Base-by-base conservation (phyloP, 2,797 vertebrate genomes). In the Hyperoplus immaculatus region DNA sequence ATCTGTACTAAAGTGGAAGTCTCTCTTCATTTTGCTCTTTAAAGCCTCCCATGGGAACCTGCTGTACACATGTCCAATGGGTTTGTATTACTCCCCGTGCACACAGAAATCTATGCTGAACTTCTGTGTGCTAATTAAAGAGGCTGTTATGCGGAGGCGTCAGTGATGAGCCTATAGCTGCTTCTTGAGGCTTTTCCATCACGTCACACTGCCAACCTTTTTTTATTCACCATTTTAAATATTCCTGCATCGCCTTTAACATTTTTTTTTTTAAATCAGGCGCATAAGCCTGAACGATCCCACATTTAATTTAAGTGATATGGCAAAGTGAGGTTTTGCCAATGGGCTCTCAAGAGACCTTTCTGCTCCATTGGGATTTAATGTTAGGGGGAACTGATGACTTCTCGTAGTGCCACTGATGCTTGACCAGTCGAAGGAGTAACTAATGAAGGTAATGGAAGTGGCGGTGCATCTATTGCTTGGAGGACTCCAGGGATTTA, bases 331-430 rank as follows among this genome's bases (percentile, higher is more conserved):
- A 80, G 39, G 51, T 55, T 66, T 73, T 54, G 79, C 71, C 15
- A 5, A 47, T 39, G 74, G 70, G 9, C 74, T 79, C 61, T 50
- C 50, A 64, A 68, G 41, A 82, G 72, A 80, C 50, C 54, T 66
- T 69, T 72, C 5, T 47, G 63, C 63, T 84, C 78, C 71, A 75
- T 62, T 54, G 75, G 82, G 81, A 93, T 88, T 81, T 29, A 29
- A 83, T 77, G 77, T 51, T 87, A 91, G 85, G 75, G 81, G 78
- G 62, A 75, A 91, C 68, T 85, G 82, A 94, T 89, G 88, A 84
- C 67, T 63, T 46, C 41, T 76, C 73, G 56, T 59, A 80, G 86
- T 81, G 69, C 77, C 18, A 16, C 15, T 51, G 69, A 90, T 69
- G 77, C 77, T 84, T 74, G 75, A 67, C 69, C 60, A 78, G 78